phyloP scores from a whole-genome alignment of 2,888 invertebrate genomes.

The Neria commutata region DNA sequence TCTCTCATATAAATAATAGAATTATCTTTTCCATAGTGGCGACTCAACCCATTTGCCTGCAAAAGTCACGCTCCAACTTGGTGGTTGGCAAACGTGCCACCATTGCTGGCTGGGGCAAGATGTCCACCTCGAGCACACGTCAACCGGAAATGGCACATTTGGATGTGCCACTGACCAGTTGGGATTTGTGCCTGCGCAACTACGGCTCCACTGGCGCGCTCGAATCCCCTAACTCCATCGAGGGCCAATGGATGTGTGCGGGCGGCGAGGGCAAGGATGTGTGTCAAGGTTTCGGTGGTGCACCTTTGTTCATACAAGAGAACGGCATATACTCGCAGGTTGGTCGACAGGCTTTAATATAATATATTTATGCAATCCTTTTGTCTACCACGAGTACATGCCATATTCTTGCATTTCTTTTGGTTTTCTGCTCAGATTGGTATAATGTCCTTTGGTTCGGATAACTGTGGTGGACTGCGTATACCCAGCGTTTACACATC shows the following conservation, averaged over 20 bases:
- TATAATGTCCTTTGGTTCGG: constrained; percentile 80
- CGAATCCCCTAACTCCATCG: constrained; percentile 62
- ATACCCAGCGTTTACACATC: constrained; percentile 80
- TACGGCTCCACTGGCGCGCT: constrained; percentile 72
- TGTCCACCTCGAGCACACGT: constrained; percentile 64
- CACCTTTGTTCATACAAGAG: constrained; percentile 71
- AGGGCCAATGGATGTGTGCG: constrained; percentile 73
- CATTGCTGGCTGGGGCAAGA: constrained; percentile 68
- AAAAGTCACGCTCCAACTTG: constrained; percentile 59
- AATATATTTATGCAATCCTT: background rate
- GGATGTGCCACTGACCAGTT: constrained; percentile 70
- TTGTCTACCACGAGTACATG: too few species aligned
- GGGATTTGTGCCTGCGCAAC: constrained; percentile 71
- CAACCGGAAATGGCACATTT: constrained; percentile 71
- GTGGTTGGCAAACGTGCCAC: constrained; percentile 61
- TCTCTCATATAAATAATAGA: too few species aligned
- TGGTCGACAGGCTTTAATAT: constrained; percentile 1
- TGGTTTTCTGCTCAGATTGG: constrained; percentile 68
- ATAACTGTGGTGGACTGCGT: constrained; percentile 75
- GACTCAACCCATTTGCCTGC: constrained; percentile 76
- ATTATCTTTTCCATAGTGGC: constrained; percentile 69
- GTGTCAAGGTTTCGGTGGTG: constrained; percentile 81
- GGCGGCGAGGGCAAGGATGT: constrained; percentile 80
- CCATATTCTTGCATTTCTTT: background rate
- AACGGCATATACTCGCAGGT: constrained; percentile 73